phyloP scores from a whole-genome alignment of 2,113 vertebrate species.

The Malurus elegans region DNA sequence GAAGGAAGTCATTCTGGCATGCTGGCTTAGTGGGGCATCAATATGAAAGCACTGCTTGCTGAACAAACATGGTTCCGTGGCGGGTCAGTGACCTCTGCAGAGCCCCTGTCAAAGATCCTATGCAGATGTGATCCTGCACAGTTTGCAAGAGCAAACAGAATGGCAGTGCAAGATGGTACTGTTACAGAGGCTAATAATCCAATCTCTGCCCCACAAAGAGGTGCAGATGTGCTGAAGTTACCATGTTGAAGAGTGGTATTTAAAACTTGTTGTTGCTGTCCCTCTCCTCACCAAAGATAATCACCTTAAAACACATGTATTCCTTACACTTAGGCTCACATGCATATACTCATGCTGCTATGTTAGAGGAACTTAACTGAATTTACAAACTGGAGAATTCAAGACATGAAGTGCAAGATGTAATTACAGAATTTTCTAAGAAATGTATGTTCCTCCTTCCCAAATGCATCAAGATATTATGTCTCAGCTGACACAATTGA shows the following conservation, averaged over 20 bases:
- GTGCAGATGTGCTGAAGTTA: neutral
- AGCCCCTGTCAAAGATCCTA: neutral
- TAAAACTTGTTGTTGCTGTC: neutral
- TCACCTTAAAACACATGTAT: neutral
- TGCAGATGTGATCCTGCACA: neutral
- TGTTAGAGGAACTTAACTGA: neutral
- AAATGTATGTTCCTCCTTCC: neutral
- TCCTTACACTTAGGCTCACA: neutral
- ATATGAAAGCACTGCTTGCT: neutral
- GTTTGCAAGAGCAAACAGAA: conserved; percentile 27
- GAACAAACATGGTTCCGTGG: neutral
- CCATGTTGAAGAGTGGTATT: neutral
- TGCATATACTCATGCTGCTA: neutral
- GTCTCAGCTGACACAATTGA: neutral
- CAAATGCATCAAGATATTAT: neutral
- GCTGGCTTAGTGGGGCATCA: neutral
- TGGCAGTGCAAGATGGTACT: neutral
- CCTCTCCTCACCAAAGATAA: neutral
- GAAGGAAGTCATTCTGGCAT: neutral
- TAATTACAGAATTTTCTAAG: neutral
- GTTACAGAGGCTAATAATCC: neutral
- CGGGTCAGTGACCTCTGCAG: neutral
- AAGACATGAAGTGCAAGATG: neutral
- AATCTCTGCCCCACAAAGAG: neutral
- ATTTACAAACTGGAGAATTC: neutral